Evolutionary conservation across 2,113 vertebrate species (phyloP), one percentile per base, ranked within the genome.

Genomic region (Clarias batrachus): DNA sequence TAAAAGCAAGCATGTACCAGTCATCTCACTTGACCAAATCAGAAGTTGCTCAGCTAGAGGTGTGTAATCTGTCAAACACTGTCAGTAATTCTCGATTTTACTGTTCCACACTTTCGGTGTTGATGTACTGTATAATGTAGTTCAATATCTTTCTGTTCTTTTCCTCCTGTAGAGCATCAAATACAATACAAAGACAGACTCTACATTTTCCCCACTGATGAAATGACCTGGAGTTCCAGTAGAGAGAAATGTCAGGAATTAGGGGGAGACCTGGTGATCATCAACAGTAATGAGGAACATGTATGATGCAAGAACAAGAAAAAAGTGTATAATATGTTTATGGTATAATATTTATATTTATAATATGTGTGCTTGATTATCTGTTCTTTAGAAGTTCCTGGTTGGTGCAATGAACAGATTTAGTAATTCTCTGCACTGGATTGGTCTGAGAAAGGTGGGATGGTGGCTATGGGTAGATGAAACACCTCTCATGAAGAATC

Each of bases 401-500:
- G 59, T 2, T 33, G 74, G 59, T 41, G 41, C 30, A 23, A 25
- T 77, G 74, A 77, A 77, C 73, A 54, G 10, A 8, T 27, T 60
- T 81, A 70, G 41, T 7, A 77, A 77, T 68, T 1, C 12, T 0
- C 74, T 79, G 3, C 59, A 89, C 57, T 89, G 88, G 88, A 89
- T 87, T 66, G 88, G 88, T 17, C 68, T 89, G 65, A 87, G 48
- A 16, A 76, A 30, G 14, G 66, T 81, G 59, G 77, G 85, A 0
- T 5, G 25, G 23, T 89, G 88, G 88, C 41, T 74, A 0, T 89
- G 88, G 88, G 68, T 89, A 10, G 88, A 89, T 73, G 52, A 84
- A 30, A 84, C 59, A 41, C 60, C 59, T 25, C 54, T 89, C 21
- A 30, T 81, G 81, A 41, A 33, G 25, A 76, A 84, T 56, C 19